Conservation (phyloP, 2,113 vertebrate species). For the Mustelus asterias region DNA sequence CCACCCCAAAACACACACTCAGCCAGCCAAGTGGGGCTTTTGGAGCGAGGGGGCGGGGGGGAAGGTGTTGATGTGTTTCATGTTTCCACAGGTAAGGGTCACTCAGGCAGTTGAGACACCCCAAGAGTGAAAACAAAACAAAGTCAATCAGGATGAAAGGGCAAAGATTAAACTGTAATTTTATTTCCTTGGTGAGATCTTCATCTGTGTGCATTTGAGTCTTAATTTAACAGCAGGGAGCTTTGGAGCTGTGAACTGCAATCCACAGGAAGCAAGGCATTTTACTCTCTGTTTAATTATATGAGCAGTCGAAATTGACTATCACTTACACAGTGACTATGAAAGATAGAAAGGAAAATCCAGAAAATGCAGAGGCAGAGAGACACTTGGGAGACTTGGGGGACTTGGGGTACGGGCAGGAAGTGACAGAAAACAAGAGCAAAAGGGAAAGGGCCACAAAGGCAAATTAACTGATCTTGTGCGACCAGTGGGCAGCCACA, state of each 20-base stretch:
- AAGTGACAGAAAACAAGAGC: background rate
- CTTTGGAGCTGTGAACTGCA: background rate
- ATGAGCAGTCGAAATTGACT: background rate
- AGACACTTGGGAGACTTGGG: too few relatives aligned
- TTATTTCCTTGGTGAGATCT: background rate
- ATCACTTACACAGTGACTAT: background rate
- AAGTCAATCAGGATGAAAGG: background rate
- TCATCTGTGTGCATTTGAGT: background rate
- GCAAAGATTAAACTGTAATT: constrained; percentile 5
- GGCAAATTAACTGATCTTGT: background rate
- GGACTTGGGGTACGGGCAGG: too few relatives aligned
- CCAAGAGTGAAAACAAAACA: background rate
- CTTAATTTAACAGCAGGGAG: background rate
- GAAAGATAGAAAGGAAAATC: background rate
- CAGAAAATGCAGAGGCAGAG: background rate
- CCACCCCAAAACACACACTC: background rate
- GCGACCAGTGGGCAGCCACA: background rate
- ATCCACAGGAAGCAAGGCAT: background rate
- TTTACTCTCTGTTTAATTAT: constrained; percentile 24
- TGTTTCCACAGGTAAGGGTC: background rate
- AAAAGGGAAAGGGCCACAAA: background rate
- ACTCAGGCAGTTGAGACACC: background rate
- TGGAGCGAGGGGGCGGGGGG: background rate
- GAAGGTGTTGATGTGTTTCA: background rate
- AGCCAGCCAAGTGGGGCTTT: background rate